Percentiles rank a stretch among this genome's conserved stretches.
Evolutionary conservation across 1,140 invertebrate genomes (phyloP).

Genomic region (Probaryconus sp.): DNA sequence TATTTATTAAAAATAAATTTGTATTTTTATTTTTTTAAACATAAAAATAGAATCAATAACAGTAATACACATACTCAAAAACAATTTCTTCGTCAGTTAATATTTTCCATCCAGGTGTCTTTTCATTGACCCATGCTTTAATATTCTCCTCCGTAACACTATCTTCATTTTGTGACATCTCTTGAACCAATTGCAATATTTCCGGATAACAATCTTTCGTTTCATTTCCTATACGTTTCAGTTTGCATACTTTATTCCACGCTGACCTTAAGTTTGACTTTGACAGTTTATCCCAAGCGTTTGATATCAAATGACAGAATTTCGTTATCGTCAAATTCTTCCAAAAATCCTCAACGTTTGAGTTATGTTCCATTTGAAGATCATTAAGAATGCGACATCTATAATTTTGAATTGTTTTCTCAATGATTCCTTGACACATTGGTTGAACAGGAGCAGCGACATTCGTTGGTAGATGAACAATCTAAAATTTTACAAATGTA

Average conservation of each 20-base stretch:
- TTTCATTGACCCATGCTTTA: conserved; percentile 18
- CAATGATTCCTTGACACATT: conserved; percentile 41
- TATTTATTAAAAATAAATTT: conserved; percentile 3
- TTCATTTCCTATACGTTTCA: conserved; percentile 29
- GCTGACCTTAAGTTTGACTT: conserved; percentile 19
- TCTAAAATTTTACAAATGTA: conserved; percentile 13
- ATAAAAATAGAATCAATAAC: not conserved
- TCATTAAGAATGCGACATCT: conserved; percentile 24
- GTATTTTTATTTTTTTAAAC: not conserved
- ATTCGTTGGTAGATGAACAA: conserved; percentile 46
- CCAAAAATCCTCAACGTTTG: not conserved
- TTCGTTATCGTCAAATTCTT: conserved; percentile 17
- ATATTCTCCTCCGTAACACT: conserved; percentile 4
- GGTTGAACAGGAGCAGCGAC: conserved; percentile 45
- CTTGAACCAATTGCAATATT: conserved; percentile 9
- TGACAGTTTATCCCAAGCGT: conserved; percentile 31
- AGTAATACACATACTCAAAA: conserved; percentile 14
- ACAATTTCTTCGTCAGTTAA: conserved; percentile 31
- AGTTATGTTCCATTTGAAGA: conserved; percentile 4
- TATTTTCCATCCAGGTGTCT: conserved; percentile 37
- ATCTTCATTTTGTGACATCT: conserved; percentile 15
- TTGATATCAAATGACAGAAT: conserved; percentile 36
- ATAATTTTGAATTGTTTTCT: conserved; percentile 32
- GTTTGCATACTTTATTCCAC: conserved; percentile 38
- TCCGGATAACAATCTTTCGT: conserved; percentile 16